phyloP scores from a whole-genome alignment of 2,888 invertebrate genomes.

The Seira sanloemensis region DNA sequence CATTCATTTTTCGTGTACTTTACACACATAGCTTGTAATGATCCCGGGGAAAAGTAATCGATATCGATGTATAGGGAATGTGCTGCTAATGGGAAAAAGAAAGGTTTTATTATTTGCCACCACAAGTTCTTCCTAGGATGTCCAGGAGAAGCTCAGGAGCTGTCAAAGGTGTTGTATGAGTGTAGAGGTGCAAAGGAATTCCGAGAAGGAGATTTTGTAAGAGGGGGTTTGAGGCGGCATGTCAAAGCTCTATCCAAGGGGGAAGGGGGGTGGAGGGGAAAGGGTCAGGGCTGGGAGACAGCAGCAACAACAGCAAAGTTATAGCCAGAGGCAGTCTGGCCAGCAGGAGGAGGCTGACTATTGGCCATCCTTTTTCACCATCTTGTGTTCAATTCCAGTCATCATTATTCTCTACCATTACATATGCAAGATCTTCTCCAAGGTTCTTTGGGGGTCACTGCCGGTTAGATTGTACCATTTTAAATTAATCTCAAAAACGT shows the following conservation, averaged over 20 bases:
- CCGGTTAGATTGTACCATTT: slow-evolving; percentile 34
- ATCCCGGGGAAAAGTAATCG: too few relatives aligned
- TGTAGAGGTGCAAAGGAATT: too few relatives aligned
- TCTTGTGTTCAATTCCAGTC: slow-evolving; percentile 55
- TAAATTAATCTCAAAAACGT: too few relatives aligned
- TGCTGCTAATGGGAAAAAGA: too few relatives aligned
- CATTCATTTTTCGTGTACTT: too few relatives aligned
- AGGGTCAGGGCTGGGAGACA: slow-evolving; percentile 12
- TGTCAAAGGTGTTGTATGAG: not conserved
- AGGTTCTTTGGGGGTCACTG: slow-evolving; percentile 47
- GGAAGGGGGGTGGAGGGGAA: slow-evolving; percentile 10
- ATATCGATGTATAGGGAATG: too few relatives aligned
- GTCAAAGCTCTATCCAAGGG: slow-evolving; percentile 45
- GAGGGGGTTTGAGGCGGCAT: slow-evolving; percentile 11
- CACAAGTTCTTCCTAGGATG: too few relatives aligned
- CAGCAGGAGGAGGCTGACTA: slow-evolving; percentile 25
- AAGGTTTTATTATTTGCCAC: too few relatives aligned
- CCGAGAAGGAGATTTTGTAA: too few relatives aligned
- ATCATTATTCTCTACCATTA: slow-evolving; percentile 42
- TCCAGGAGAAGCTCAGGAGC: too few relatives aligned
- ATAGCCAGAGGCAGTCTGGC: not conserved
- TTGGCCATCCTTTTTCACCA: slow-evolving; percentile 50
- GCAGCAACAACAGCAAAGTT: slow-evolving; percentile 32
- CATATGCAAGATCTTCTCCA: slow-evolving; percentile 28
- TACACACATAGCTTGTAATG: too few relatives aligned